Conservation (phyloP, 2,888 invertebrate genomes). For the Lymantria monacha region DNA sequence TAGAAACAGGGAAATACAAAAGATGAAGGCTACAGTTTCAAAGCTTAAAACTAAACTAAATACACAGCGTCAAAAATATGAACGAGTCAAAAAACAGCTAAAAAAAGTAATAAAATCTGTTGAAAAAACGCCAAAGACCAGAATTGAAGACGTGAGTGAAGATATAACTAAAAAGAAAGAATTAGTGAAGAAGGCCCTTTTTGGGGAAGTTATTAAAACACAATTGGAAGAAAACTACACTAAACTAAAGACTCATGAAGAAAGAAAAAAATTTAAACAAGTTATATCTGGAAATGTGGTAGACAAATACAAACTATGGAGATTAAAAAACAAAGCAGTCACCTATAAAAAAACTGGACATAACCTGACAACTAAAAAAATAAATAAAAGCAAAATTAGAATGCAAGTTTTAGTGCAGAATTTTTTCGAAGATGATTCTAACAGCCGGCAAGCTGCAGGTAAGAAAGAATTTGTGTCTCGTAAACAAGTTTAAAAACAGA, state of each 20-base stretch:
- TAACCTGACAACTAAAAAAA: background rate
- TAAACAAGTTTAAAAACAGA: constrained; percentile 13
- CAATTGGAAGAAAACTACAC: constrained; percentile 21
- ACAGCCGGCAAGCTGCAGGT: constrained; percentile 12
- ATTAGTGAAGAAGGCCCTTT: constrained; percentile 18
- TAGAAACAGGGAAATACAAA: constrained; percentile 20
- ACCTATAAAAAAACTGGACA: background rate
- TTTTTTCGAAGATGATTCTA: constrained; percentile 1
- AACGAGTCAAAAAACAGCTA: constrained; percentile 12
- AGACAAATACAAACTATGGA: constrained; percentile 16
- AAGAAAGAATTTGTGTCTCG: constrained; percentile 17
- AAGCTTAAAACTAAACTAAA: constrained; percentile 19
- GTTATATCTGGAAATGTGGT: constrained; percentile 13
- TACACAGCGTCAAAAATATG: constrained; percentile 22
- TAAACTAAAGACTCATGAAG: constrained; percentile 6
- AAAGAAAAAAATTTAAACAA: constrained; percentile 13
- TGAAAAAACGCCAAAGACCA: constrained; percentile 11
- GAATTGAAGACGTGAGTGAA: constrained; percentile 12
- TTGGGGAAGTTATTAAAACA: constrained; percentile 18
- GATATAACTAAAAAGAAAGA: constrained; percentile 16
- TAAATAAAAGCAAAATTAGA: background rate
- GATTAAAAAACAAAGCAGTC: constrained; percentile 10
- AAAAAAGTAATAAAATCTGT: constrained; percentile 19
- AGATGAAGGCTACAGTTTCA: constrained; percentile 16
- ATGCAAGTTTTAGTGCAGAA: background rate